phyloP scores from a whole-genome alignment of 2,797 vertebrate genomes.

The Telmatherina bonti region DNA sequence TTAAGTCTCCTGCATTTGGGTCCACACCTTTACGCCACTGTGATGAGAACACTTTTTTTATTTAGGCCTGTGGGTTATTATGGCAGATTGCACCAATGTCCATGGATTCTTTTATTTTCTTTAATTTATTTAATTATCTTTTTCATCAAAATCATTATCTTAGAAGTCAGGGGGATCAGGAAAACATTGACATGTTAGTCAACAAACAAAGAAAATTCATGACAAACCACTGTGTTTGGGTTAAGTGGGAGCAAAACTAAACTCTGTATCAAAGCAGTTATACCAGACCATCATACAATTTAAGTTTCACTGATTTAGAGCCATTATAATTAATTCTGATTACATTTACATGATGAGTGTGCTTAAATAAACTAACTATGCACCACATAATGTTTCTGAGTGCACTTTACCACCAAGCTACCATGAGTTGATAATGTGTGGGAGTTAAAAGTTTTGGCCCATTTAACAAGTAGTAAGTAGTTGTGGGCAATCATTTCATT shows the following conservation, averaged over 20 bases:
- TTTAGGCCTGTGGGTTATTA: not conserved
- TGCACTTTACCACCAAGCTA: not conserved
- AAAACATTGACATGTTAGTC: not conserved
- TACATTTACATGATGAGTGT: not conserved
- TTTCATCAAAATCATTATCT: not conserved
- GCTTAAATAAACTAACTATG: not conserved
- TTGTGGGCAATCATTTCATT: too few relatives aligned
- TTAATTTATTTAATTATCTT: too few relatives aligned
- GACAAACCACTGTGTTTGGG: not conserved
- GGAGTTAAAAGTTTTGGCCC: conserved; percentile 1
- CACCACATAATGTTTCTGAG: not conserved
- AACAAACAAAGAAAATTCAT: not conserved
- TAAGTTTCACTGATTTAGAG: not conserved
- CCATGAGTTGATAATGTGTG: not conserved
- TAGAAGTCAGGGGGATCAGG: not conserved
- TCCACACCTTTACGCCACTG: too few relatives aligned
- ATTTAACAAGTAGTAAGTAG: not conserved
- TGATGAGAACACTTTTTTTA: not conserved
- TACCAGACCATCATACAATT: not conserved
- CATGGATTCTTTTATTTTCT: too few relatives aligned
- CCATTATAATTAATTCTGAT: not conserved
- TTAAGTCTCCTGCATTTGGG: too few relatives aligned
- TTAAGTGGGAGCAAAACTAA: not conserved
- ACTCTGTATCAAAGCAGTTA: not conserved
- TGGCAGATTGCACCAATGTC: not conserved